Conservation (phyloP, 92 coral and sea anemone genomes). For the Chrysogorgia sp. region DNA sequence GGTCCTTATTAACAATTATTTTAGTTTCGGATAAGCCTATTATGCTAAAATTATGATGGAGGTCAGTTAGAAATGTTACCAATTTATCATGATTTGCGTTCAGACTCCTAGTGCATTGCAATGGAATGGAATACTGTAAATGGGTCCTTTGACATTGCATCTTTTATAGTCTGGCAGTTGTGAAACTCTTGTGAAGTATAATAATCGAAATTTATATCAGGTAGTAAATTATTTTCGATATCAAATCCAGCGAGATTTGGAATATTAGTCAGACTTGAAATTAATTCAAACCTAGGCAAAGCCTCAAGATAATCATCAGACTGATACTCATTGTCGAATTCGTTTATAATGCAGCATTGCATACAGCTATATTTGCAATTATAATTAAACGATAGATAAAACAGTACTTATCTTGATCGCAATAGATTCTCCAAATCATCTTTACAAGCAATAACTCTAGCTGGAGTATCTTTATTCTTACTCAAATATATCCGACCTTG, state of each 20-base stretch:
- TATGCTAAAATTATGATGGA: too few species aligned
- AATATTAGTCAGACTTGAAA: conserved; percentile 31
- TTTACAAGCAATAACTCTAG: neutral
- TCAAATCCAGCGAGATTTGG: conserved; percentile 22
- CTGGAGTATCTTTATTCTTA: neutral
- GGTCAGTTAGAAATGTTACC: too few species aligned
- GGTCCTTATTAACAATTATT: too few species aligned
- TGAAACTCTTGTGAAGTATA: conserved; percentile 45
- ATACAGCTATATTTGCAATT: neutral
- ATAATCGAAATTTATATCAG: conserved; percentile 42
- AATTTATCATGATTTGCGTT: too few species aligned
- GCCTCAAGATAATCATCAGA: conserved; percentile 21
- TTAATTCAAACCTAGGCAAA: conserved; percentile 45
- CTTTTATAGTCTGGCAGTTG: neutral
- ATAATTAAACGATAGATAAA: too few species aligned
- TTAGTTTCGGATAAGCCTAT: too few species aligned
- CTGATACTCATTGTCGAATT: neutral
- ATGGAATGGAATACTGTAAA: too few species aligned
- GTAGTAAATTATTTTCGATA: conserved; percentile 43
- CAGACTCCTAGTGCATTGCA: too few species aligned
- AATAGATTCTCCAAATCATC: neutral
- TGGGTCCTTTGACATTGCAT: neutral
- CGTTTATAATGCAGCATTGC: too few species aligned
- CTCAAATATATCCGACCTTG: conserved; percentile 22
- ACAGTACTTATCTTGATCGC: neutral